phyloP scores from a whole-genome alignment of 1,140 invertebrate genomes.

The Archegozetes longisetosus region DNA sequence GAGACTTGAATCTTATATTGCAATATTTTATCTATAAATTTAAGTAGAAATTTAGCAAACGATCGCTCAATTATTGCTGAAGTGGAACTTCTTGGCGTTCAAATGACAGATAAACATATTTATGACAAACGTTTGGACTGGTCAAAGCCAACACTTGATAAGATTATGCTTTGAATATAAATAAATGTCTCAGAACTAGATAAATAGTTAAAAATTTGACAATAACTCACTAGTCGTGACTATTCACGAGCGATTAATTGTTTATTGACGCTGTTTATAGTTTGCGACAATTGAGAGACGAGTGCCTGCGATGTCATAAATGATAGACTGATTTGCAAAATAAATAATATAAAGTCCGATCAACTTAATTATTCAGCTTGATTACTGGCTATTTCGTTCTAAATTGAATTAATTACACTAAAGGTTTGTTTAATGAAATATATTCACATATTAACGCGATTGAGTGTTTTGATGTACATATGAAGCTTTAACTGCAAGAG shows the following conservation, averaged over 20 bases:
- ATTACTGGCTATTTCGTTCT: background rate
- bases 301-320: constrained; percentile 4
- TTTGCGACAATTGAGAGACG: background rate
- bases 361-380: background rate
- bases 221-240: background rate
- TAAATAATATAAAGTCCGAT: background rate
- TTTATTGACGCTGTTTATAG: background rate
- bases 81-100: background rate
- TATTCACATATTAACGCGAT: background rate
- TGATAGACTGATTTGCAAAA: constrained; percentile 4
- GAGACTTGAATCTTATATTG: no score
- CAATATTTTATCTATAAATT: background rate
- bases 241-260: constrained; percentile 7
- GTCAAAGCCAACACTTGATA: background rate
- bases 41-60: background rate
- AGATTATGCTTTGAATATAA: background rate
- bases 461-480: background rate
- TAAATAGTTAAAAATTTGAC: background rate
- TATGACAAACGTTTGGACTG: background rate
- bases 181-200: background rate
- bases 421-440: background rate
- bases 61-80: background rate
- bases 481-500: no score
- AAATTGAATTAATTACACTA: background rate
- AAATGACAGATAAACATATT: background rate